Evolutionary conservation across 2,888 invertebrate genomes (phyloP).

Genomic region (Acanthopleura granulata): DNA sequence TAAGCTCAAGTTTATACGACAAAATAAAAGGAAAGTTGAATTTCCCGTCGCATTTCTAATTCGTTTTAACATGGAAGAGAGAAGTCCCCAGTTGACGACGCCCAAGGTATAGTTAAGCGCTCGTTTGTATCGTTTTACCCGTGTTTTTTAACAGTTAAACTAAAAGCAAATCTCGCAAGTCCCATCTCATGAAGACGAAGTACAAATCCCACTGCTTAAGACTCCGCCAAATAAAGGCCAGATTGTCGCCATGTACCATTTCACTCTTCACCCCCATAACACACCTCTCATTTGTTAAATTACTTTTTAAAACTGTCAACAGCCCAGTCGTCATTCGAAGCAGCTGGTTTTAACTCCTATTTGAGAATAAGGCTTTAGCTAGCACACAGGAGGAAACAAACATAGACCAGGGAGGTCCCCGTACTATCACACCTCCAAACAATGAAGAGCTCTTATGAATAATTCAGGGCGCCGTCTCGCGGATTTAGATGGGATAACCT

Average conservation of each 20-base stretch:
- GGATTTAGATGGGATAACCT: conserved; percentile 10
- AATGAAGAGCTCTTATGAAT: conserved; percentile 18
- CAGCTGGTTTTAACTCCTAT: not conserved
- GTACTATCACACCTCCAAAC: conserved; percentile 15
- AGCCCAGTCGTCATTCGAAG: not conserved
- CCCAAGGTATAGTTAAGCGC: no score
- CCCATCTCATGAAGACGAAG: not conserved
- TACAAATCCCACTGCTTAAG: not conserved
- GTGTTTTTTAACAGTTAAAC: no score
- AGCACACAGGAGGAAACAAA: conserved; percentile 2
- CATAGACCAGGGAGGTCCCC: conserved; percentile 14
- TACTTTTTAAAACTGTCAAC: conserved; percentile 14
- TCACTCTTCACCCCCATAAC: not conserved
- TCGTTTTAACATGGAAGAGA: no score
- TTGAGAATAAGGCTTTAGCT: not conserved
- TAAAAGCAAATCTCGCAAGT: not conserved
- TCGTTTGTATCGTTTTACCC: no score
- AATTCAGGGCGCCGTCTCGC: conserved; percentile 16
- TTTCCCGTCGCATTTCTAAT: no score
- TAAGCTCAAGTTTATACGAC: no score
- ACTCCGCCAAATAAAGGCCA: not conserved
- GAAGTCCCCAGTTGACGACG: no score
- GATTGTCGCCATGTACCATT: no score
- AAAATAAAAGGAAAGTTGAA: no score
- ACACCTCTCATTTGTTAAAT: conserved; percentile 18